Base-by-base conservation (phyloP, 1,140 invertebrate genomes). In the Euglossa dilemma region DNA sequence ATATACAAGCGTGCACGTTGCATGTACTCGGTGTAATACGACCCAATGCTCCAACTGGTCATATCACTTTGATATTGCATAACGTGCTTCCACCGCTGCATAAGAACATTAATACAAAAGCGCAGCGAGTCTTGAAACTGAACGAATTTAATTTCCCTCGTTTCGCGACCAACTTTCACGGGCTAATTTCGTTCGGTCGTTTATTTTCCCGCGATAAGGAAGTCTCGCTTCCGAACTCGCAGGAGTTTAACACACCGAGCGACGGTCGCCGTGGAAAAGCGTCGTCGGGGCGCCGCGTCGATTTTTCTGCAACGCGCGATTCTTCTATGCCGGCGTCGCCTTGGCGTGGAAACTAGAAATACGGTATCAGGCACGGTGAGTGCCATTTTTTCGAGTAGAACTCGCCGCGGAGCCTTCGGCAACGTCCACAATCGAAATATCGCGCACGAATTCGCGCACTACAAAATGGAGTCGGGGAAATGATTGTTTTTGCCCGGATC, bases 31-130 rank as follows among this genome's bases (percentile, higher is more conserved):
- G 6, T 36, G 80, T 76, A 82, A 82, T 43, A 66, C 45, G 63
- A 82, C 69, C 69, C 59, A 64, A 80, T 50, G 57, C 78, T 63
- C 80, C 23, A 59, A 82, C 80, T 66, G 80, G 63, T 76, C 80
- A 18, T 82, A 25, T 76, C 63, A 57, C 63, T 82, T 76, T 82
- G 25, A 69, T 76, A 76, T 82, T 82, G 80, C 80, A 47, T 82
- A 82, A 82, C 80, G n/a, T 50, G 25, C 43, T 28, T 52, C 25
- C 56, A 50, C 63, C 28, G 54, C n/a, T 54, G 45, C 50, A 16
- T 75, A 76, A 66, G 63, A 76, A 75, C 47, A 82, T 67, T 69
- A 76, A 67, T 23, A 36, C 25, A 61, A 80, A 64, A 56, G 63
- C n/a, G 61, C 18, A 66, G 50, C 66, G 54, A 59, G 56, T 56